Base-by-base conservation (phyloP, 1,140 invertebrate species). In the Archivesica marissinica region DNA sequence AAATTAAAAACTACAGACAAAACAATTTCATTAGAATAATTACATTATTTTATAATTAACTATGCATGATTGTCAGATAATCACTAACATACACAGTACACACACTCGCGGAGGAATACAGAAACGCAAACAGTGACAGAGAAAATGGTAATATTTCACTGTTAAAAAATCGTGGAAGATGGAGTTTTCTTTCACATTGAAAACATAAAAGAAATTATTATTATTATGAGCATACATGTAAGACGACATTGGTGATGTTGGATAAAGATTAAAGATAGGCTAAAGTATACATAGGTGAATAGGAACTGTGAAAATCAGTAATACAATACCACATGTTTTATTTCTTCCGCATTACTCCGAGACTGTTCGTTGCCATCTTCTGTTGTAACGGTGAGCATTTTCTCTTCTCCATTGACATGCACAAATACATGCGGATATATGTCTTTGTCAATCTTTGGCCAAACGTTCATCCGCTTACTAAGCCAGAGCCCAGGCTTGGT, bases 401-500 rank as follows among this genome's bases (percentile, higher is more conserved):
- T 59, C 61, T 77, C 74, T 50, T 77, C 74, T 20, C 74, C 74
- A n/a, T 56, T 54, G 3, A 77, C 54, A 41, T 77, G 74, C 9
- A 56, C 50, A 38, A 77, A 30, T 30, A 77, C 33, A 23, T 77
- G 74, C 0, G 74, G 74, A 25, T 59, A 74, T 1, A 30, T 7
- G 0, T 66, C 64, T 23, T 38, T 35, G 0, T 7, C 20, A 25
- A 88, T 28, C n/a, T 70, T 35, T 38, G 81, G 66, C 87, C 88
- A 88, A 11, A 90, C 72, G 47, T 64, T 39, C 13, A 89, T 39
- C 3, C 80, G 85, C 1, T 25, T 2, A 9, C 11, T 50, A 15
- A 4, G 25, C 79, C 79, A 82, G 4, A 28, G 23, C 7, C 52
- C 50, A 11, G 28, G 20, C 44, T 30, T 50, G 15, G 90, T 91